Percentiles rank a stretch among this genome's conserved stretches.
Evolutionary conservation across 1,140 invertebrate species (phyloP).

Genomic region (Drosophila nigrodunni): DNA sequence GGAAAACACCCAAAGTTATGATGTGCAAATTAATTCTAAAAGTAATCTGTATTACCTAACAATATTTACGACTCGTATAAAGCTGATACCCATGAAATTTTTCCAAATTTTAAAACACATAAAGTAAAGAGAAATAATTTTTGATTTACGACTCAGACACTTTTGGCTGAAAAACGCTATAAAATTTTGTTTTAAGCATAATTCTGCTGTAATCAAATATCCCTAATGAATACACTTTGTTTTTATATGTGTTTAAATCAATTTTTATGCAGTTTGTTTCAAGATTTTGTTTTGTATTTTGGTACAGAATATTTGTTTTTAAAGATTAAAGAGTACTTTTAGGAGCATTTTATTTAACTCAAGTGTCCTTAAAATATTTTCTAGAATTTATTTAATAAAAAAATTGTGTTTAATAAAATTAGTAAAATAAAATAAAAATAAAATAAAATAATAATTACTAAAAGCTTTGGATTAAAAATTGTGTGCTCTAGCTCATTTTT

Average conservation of each 20-base stretch:
- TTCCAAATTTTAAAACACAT: constrained; percentile 33
- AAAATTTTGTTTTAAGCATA: neutral
- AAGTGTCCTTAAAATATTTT: no score
- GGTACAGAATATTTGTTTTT: no score
- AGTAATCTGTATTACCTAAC: constrained; percentile 16
- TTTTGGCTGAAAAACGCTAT: neutral
- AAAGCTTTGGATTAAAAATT: no score
- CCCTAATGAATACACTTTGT: neutral
- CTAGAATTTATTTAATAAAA: no score
- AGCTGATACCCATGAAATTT: constrained; percentile 38
- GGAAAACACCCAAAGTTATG: constrained; percentile 22
- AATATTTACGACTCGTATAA: constrained; percentile 19
- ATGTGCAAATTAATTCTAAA: constrained; percentile 23
- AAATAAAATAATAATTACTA: no score
- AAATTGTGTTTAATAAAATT: no score
- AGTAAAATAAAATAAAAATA: no score
- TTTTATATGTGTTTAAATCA: neutral
- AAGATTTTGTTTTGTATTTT: no score
- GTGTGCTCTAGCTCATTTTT: no score
- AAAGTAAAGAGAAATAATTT: constrained; percentile 1
- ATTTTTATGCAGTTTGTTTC: neutral
- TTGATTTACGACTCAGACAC: constrained; percentile 1
- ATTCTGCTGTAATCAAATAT: neutral
- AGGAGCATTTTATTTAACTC: no score
- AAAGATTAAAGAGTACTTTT: no score